phyloP scores from a whole-genome alignment of 2,113 vertebrate species.

The Aegotheles bennettii region DNA sequence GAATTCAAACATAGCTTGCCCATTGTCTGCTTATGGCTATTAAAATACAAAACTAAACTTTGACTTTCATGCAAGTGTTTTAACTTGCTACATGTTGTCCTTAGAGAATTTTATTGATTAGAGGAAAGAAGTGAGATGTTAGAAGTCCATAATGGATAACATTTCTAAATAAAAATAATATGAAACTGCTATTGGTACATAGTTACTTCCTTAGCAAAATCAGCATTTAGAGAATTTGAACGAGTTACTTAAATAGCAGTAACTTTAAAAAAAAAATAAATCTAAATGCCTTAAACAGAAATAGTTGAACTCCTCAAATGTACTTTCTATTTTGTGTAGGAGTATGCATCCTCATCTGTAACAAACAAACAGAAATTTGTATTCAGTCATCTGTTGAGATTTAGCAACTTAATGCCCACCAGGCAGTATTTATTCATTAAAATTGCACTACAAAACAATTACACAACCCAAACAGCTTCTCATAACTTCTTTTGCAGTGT shows the following conservation, averaged over 20 bases:
- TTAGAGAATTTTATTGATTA: not conserved
- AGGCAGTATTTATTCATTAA: not conserved
- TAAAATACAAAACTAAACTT: not conserved
- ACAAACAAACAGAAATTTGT: not conserved
- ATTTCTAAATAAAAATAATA: not conserved
- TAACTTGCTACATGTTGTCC: not conserved
- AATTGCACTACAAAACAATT: not conserved
- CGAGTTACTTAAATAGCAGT: not conserved
- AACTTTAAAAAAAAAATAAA: not conserved
- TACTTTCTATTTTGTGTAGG: not conserved
- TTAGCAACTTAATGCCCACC: not conserved
- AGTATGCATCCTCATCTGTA: not conserved
- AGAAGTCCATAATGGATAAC: not conserved
- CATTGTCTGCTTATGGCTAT: not conserved
- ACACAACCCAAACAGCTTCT: not conserved
- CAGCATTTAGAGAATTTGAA: constrained; percentile 16
- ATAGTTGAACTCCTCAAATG: not conserved
- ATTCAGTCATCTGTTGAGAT: not conserved
- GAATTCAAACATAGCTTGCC: not conserved
- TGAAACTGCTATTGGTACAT: not conserved
- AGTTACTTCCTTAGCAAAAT: not conserved
- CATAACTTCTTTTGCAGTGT: not conserved
- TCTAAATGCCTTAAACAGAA: not conserved
- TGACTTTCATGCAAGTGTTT: not conserved
- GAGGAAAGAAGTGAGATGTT: not conserved